Base-by-base conservation (phyloP, 2,888 invertebrate species). In the Idaea aversata region DNA sequence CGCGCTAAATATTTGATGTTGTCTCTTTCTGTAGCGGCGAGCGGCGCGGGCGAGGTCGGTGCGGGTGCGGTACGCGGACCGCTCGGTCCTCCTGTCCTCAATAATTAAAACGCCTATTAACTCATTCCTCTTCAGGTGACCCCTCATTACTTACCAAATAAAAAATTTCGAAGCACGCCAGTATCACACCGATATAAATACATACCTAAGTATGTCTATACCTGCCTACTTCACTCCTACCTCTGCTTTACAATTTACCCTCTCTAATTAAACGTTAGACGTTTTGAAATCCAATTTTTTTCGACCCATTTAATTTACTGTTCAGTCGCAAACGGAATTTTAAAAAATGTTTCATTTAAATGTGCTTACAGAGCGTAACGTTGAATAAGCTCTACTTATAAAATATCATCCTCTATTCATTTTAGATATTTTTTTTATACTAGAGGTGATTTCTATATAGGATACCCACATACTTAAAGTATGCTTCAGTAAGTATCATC, bases 71-170 rank as follows among this genome's bases (percentile, higher is more conserved):
- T 7, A 47, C 69, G 74, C 78, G 67, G 72, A 75, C 82, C 74
- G 72, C 68, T 74, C 72, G 77, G 71, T 75, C 76, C 79, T 78
- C 79, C 79, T 80, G 79, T 84, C 88, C 85, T 90, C 88, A 88
- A 89, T 91, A 90, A 91, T 91, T 91, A 92, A 91, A 91, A 86
- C 90, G 88, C 87, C 90, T 91, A 91, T 92, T 91, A 91, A 91
- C 91, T 92, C 90, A 88, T 89, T 90, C 88, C 86, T 88, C 84
- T 86, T 86, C 85, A 85, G 82, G 85, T 87, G 87, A 86, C 88
- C 89, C 86, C 83, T 89, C 86, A 88, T 87, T 88, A 88, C 83
- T 81, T 81, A 72, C 78, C 79, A 77, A 82, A 83, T 81, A 78
- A 83, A 84, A 84, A 85, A 83, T 70, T 47, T 75, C 81, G 72